phyloP scores from a whole-genome alignment of 2,113 vertebrate genomes.

The Esox niger region DNA sequence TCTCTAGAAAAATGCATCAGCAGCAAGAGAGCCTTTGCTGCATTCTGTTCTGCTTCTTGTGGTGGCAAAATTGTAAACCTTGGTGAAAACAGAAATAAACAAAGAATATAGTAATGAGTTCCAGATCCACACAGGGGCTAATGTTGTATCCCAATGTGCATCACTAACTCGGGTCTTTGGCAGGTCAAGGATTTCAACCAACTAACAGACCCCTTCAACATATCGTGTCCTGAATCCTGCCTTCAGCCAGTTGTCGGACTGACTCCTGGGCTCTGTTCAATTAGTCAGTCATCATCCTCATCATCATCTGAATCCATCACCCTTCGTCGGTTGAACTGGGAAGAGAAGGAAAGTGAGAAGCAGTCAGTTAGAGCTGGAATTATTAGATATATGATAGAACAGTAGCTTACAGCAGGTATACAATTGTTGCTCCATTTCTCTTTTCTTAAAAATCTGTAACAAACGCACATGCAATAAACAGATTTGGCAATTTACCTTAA shows the following conservation, averaged over 20 bases:
- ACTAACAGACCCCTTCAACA: slow-evolving; percentile 41
- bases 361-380: neutral
- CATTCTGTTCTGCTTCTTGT: slow-evolving; percentile 35
- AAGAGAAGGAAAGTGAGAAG: slow-evolving; percentile 24
- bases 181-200: slow-evolving; percentile 21
- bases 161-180: neutral
- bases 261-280: slow-evolving; percentile 6
- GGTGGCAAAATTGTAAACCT: slow-evolving; percentile 21
- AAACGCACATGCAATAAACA: too few species aligned
- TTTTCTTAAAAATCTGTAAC: too few species aligned
- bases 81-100: slow-evolving; percentile 14
- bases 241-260: slow-evolving; percentile 8
- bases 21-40: slow-evolving; percentile 17
- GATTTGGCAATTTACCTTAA: slow-evolving; percentile 81
- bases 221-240: slow-evolving; percentile 13
- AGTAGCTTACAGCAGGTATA: too few species aligned
- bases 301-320: slow-evolving; percentile 99
- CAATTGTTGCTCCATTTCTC: too few species aligned
- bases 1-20: slow-evolving; percentile 32
- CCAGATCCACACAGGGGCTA: slow-evolving; percentile 38
- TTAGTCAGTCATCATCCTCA: slow-evolving; percentile 77
- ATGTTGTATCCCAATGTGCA: slow-evolving; percentile 34
- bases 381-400: too few species aligned
- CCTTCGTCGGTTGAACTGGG: slow-evolving; percentile 92
- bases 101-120: slow-evolving; percentile 23